Evolutionary conservation across 2,888 invertebrate species (phyloP), one percentile per base, ranked within the genome.

Genomic region (Electrophaes corylata): DNA sequence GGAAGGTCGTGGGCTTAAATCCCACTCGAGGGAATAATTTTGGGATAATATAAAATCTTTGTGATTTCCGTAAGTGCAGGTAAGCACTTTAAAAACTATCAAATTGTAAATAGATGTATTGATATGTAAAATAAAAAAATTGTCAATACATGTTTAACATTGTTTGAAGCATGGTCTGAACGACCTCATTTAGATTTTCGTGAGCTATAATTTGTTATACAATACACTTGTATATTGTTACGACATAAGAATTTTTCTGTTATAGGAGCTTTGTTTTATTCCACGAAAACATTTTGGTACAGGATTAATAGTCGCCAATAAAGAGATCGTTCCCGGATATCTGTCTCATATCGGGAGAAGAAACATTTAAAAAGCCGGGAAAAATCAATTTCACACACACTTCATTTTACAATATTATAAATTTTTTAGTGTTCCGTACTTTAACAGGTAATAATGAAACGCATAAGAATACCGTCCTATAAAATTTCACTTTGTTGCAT

Each of bases 271-370:
- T 16, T 23, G 16, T 31, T 37, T 51, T 35, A 18, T 35, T 43
- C 43, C 20, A 26, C 14, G 33, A 47, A 51, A 56, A 31, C 16
- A 11, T 39, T 49, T 29, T 11, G 20, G 12, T 16, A 43, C 20
- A 54, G 33, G 39, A 54, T 54, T 46, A 54, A 54, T 54, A 20
- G 39, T 31, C 46, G 39, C 31, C 53, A 53, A 53, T 46, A 54
- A 54, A 39, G 40, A 46, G 20, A 51, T 41, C 33, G 40, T 51
- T 51, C 12, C 45, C 20, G 39, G 39, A 16, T 40, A 47, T 41
- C 14, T 39, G 47, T 23, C 26, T 29, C 26, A 20, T 39, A 39
- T 52, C 50, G 53, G 33, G 48, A 26, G 37, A n/a, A 23, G 20
- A 10, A 10, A 6, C 26, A 47, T 41, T 35, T n/a, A 4, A 18